Base-by-base conservation (phyloP, 2,888 invertebrate genomes). In the Ophonus ardosiacus region DNA sequence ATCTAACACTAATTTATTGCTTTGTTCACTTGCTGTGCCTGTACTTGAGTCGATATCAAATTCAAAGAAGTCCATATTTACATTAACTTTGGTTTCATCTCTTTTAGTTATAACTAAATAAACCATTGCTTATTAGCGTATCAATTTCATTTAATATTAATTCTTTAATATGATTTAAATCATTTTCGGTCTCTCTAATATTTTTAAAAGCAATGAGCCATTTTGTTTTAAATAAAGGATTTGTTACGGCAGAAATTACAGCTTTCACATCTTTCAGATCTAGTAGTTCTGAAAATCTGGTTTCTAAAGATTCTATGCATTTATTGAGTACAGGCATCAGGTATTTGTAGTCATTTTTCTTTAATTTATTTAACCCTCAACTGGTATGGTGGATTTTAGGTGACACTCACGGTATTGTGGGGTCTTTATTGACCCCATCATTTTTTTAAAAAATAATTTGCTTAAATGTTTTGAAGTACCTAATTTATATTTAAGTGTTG, bases 341-440 rank as follows among this genome's bases (percentile, higher is more conserved):
- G 7, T 57, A 63, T 63, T 63, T 63, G 61, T 63, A 63, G 0
- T 21, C 21, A 7, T n/a, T 63, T 63, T 63, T 63, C 61, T 63
- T 63, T 21, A 63, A 21, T 63, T 63, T 63, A 63, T 63, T 63
- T 7, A n/a, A n/a, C n/a, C n/a, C n/a, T n/a, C n/a, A n/a, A n/a
- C n/a, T n/a, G n/a, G n/a, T n/a, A n/a, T n/a, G n/a, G n/a, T n/a
- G n/a, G n/a, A n/a, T n/a, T n/a, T n/a, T n/a, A n/a, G n/a, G n/a
- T n/a, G n/a, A n/a, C n/a, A n/a, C n/a, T n/a, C n/a, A n/a, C n/a
- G n/a, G n/a, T n/a, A n/a, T n/a, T n/a, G n/a, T n/a, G n/a, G n/a
- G n/a, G n/a, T n/a, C n/a, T n/a, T n/a, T n/a, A n/a, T n/a, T n/a
- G n/a, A n/a, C n/a, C n/a, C n/a, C n/a, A n/a, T n/a, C n/a, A n/a